Conservation (phyloP, 2,113 vertebrate genomes). For the Budorcas taxicolor region DNA sequence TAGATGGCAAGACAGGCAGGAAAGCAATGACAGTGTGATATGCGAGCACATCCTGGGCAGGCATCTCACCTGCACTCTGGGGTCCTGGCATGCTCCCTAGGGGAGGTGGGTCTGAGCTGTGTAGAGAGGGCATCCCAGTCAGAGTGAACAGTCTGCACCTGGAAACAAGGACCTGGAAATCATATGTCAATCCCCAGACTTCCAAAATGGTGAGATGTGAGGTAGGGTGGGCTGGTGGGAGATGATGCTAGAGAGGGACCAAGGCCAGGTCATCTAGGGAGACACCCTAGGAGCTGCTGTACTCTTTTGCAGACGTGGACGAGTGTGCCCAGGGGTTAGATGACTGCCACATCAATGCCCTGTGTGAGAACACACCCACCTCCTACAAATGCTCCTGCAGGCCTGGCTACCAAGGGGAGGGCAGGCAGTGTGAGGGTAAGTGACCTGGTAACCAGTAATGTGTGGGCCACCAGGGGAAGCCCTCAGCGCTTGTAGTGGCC, state of each 20-base stretch:
- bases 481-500: neutral
- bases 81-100: neutral
- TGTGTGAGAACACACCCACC: slow-evolving; percentile 92
- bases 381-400: slow-evolving; percentile 96
- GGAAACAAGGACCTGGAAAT: neutral
- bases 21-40: neutral
- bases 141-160: neutral
- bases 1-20: neutral
- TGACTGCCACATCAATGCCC: slow-evolving; percentile 93
- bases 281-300: neutral
- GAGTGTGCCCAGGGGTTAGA: slow-evolving; percentile 92
- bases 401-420: slow-evolving; percentile 92
- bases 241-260: neutral
- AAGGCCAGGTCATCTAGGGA: neutral
- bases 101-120: neutral
- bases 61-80: neutral
- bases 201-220: neutral
- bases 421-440: slow-evolving; percentile 89
- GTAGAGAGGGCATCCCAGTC: neutral
- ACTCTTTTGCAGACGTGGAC: slow-evolving; percentile 87
- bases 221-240: neutral
- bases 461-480: neutral
- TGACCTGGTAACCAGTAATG: neutral
- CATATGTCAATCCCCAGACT: neutral
- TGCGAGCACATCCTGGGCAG: neutral